Evolutionary conservation across 1,140 invertebrate species (phyloP), one percentile per base, ranked within the genome.

Genomic region (Antheraea pernyi): DNA sequence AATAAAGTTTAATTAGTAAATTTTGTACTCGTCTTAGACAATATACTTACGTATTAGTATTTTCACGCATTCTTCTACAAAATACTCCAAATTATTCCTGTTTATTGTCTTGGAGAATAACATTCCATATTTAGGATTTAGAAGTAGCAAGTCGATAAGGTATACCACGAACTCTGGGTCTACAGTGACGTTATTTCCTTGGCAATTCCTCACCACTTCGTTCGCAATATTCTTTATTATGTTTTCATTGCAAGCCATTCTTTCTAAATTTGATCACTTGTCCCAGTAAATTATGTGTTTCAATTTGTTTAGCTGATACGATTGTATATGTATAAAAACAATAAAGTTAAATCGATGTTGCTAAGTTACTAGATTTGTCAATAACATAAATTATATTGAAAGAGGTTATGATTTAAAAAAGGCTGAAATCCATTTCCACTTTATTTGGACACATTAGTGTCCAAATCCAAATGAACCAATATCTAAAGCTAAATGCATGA

Each of bases 61-160:
- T 65, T 73, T 72, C 37, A 92, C 89, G 22, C 92, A 92, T 46
- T 89, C 89, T 39, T 91, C 83, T 0, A 94, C 92, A 65, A 94
- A 93, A 59, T 79, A 84, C 72, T 92, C 86, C 58, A 94, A 81
- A 68, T 93, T 91, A 58, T 85, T 80, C 36, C 93, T 88, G 22
- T 84, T 88, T 11, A 92, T 84, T 0, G 86, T 86, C 61, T 89
- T 90, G 10, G 77, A 63, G 67, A 93, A 90, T 11, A 90, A 72
- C 39, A 87, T 90, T 7, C 93, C 92, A 79, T 94, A 94, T 72
- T 92, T 89, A 6, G 94, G 94, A 72, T 94, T 92, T 6, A 94
- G 78, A 0, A 93, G 73, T 18, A 93, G 68, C 19, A 94, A 77
- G 63, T 93, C 92, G 13, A 94, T 88, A 1, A 91, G 59, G 62